Conservation (phyloP, 2,113 vertebrate genomes). For the Chroicocephalus ridibundus region DNA sequence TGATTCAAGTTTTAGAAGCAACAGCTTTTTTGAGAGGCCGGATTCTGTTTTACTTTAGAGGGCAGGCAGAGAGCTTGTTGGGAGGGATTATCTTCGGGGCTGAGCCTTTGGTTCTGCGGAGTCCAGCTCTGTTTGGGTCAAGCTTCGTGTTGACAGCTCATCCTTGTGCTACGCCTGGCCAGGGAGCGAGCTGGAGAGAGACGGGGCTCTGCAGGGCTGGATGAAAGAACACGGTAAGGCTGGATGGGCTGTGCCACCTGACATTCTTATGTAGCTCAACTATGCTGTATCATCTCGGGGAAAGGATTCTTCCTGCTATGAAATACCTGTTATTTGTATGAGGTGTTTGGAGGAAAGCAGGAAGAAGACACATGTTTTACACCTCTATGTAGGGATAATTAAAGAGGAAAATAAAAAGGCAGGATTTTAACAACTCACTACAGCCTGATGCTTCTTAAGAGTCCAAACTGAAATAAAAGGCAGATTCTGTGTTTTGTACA, state of each 20-base stretch:
- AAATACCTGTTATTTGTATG: not conserved
- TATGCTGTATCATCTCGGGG: not conserved
- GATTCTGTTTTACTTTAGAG: not conserved
- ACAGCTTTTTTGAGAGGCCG: not conserved
- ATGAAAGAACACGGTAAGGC: not conserved
- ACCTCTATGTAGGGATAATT: not conserved
- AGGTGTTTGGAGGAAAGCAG: not conserved
- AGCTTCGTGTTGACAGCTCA: not conserved
- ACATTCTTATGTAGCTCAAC: not conserved
- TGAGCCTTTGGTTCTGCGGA: not conserved
- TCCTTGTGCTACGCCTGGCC: not conserved
- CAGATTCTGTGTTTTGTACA: not conserved
- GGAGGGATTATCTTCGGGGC: fast-evolving
- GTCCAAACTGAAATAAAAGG: not conserved
- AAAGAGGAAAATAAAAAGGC: not conserved
- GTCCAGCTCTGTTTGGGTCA: not conserved
- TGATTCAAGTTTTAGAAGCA: not conserved
- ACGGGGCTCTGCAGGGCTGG: not conserved
- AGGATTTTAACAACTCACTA: not conserved
- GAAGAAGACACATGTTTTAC: not conserved
- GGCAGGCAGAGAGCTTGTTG: not conserved
- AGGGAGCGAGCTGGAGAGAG: not conserved
- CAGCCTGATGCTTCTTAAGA: not conserved
- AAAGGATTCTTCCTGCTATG: not conserved
- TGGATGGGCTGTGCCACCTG: not conserved